These are phyloP conservation scores for Hydractinia echinata DNA, from an alignment of 30 jellyfish, hydroid and myxozoan species.

Conservation along the genomic window DNA sequence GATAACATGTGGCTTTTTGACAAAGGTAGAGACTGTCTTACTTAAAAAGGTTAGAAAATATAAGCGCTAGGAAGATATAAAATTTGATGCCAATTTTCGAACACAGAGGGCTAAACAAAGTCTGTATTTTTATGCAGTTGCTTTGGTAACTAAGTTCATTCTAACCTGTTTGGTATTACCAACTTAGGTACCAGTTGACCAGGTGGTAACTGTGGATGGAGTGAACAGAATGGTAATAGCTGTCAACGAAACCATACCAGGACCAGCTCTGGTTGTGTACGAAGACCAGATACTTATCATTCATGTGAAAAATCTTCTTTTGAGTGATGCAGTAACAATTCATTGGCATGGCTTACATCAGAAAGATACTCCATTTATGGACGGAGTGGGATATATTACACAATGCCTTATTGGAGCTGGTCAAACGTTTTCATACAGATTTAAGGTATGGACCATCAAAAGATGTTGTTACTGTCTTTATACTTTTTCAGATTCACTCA, in stretches of 20 bases:
- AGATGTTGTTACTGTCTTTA: too few species aligned
- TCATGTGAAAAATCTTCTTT: slow-evolving; percentile 54
- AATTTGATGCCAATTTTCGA: too few species aligned
- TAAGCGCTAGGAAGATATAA: too few species aligned
- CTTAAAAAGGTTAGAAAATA: too few species aligned
- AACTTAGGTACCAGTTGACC: slow-evolving; percentile 27
- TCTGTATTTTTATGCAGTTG: too few species aligned
- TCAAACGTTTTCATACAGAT: slow-evolving; percentile 20
- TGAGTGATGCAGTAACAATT: slow-evolving; percentile 72
- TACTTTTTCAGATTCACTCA: too few species aligned
- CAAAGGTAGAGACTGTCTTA: too few species aligned
- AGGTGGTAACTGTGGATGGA: slow-evolving; percentile 51
- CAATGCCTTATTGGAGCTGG: slow-evolving; percentile 96
- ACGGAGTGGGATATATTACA: slow-evolving; percentile 86
- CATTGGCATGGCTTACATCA: slow-evolving; percentile 96
- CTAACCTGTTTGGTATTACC: too few species aligned
- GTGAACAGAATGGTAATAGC: slow-evolving; percentile 42
- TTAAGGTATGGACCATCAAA: neutral
- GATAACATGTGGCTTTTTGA: too few species aligned
- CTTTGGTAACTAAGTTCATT: too few species aligned
- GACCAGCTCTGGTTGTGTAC: slow-evolving; percentile 50
- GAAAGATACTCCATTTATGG: slow-evolving; percentile 88
- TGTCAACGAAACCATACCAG: slow-evolving; percentile 48
- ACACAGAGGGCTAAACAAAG: too few species aligned
- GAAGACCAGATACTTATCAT: slow-evolving; percentile 36